Evolutionary conservation across 2,888 invertebrate genomes (phyloP).

Genomic region (Chalcis sispes): DNA sequence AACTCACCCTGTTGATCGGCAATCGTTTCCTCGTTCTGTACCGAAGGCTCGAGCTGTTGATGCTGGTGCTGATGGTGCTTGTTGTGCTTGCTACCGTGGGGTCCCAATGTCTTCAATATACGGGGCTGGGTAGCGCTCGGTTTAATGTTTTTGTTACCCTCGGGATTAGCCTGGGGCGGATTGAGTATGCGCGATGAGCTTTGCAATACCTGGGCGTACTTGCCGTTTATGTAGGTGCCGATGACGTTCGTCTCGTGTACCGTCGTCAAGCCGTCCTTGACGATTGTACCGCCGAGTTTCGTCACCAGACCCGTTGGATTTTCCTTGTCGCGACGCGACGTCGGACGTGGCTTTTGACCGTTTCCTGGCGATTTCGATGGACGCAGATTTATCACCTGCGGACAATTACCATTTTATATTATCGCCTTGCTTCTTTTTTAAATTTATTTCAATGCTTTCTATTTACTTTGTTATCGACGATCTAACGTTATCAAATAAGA

Average conservation of each 20-base stretch:
- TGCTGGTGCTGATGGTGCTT: slow-evolving; percentile 70
- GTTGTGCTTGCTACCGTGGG: slow-evolving; percentile 76
- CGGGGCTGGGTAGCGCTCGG: slow-evolving; percentile 83
- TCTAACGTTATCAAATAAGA: too few relatives aligned
- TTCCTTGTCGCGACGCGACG: slow-evolving; percentile 80
- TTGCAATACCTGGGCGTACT: slow-evolving; percentile 91
- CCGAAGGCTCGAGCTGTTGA: slow-evolving; percentile 5
- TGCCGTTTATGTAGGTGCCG: slow-evolving; percentile 90
- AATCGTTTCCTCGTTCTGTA: background rate
- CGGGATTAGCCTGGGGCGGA: slow-evolving; percentile 55
- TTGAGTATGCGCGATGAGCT: slow-evolving; percentile 85
- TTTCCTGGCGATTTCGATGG: slow-evolving; percentile 71
- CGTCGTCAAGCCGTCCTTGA: slow-evolving; percentile 89
- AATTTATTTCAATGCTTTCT: too few relatives aligned
- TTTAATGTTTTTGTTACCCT: slow-evolving; percentile 80
- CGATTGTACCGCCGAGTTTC: slow-evolving; percentile 88
- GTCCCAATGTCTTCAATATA: slow-evolving; percentile 87
- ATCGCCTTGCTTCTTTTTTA: background rate
- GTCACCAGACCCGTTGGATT: slow-evolving; percentile 90
- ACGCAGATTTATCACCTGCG: slow-evolving; percentile 82
- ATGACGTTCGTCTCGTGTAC: slow-evolving; percentile 93
- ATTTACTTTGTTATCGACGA: too few relatives aligned
- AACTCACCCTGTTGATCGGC: slow-evolving; percentile 27
- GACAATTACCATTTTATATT: too few relatives aligned
- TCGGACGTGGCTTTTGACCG: slow-evolving; percentile 77